Evolutionary conservation across 2,113 vertebrate genomes (phyloP).

Genomic region (Bufo gargarizans): DNA sequence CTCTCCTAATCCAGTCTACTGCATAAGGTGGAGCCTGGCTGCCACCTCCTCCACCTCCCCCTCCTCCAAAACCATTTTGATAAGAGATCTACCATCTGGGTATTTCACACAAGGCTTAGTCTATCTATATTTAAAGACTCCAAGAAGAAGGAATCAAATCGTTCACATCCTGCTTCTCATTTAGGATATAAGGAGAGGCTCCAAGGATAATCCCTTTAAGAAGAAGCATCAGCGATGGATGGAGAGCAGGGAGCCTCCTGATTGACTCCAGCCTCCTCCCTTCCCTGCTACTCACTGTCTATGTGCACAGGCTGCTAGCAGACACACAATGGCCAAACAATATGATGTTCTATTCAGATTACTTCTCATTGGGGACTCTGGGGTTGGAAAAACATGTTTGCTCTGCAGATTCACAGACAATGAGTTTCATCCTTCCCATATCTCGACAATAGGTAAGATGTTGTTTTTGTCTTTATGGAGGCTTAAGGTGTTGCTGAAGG

Average conservation of each 20-base stretch:
- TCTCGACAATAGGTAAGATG: constrained; percentile 91
- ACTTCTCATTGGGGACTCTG: constrained; percentile 89
- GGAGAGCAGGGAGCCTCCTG: constrained; percentile 40
- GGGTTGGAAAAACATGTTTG: constrained; percentile 93
- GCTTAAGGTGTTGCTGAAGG: background rate
- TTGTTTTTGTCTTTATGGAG: background rate
- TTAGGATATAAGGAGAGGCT: constrained; percentile 11
- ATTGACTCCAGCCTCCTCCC: constrained; percentile 49
- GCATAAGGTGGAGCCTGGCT: constrained; percentile 55
- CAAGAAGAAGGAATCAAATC: background rate
- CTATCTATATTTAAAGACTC: background rate
- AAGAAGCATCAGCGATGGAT: constrained; percentile 27
- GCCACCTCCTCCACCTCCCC: background rate
- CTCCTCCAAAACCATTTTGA: constrained; percentile 47
- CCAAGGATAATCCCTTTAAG: constrained; percentile 34
- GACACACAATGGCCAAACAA: constrained; percentile 86
- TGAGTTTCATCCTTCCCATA: constrained; percentile 88
- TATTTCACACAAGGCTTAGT: constrained; percentile 38
- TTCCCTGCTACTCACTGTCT: constrained; percentile 28
- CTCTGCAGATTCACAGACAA: constrained; percentile 90
- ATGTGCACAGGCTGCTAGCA: constrained; percentile 60
- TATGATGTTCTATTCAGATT: constrained; percentile 88
- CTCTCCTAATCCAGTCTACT: constrained; percentile 45
- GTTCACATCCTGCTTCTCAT: constrained; percentile 19
- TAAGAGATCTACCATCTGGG: constrained; percentile 43